Evolutionary conservation across 2,888 invertebrate genomes (phyloP).

Genomic region (Helleia helle): DNA sequence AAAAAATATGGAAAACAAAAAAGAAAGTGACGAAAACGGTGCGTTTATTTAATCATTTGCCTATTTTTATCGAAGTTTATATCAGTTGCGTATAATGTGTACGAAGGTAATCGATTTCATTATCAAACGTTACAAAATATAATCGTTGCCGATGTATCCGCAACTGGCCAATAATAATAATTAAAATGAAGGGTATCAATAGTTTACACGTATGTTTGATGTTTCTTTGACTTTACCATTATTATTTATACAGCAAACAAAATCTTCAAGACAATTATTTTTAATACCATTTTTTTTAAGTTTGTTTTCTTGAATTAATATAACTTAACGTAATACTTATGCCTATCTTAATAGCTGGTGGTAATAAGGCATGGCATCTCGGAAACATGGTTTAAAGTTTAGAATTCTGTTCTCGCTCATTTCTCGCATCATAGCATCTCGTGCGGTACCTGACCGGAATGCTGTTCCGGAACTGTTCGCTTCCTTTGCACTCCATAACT

Average conservation of each 20-base stretch:
- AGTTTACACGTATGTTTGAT: too few relatives aligned
- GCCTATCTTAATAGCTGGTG: too few relatives aligned
- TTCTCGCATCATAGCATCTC: slow-evolving; percentile 5
- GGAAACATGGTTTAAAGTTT: not conserved
- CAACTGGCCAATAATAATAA: not conserved
- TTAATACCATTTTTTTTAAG: too few relatives aligned
- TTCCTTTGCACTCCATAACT: too few relatives aligned
- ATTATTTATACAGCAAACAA: too few relatives aligned
- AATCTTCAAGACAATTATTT: too few relatives aligned
- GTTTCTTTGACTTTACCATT: too few relatives aligned
- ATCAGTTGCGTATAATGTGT: not conserved
- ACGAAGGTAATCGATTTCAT: slow-evolving; percentile 1
- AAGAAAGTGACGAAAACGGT: slow-evolving; percentile 55
- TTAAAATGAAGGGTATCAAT: too few relatives aligned
- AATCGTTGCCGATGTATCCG: not conserved
- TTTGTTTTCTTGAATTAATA: too few relatives aligned
- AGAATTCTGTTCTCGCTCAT: not conserved
- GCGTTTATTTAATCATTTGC: slow-evolving; percentile 25
- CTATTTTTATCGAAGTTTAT: not conserved
- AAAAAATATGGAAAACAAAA: slow-evolving; percentile 28
- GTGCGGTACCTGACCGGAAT: not conserved
- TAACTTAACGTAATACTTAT: too few relatives aligned
- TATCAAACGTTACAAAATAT: slow-evolving; percentile 3
- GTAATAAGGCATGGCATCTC: not conserved
- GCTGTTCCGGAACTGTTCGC: slow-evolving; percentile 1